These are phyloP conservation scores for Sminthopsis crassicaudata DNA, from an alignment of 2,113 vertebrate genomes.

Conservation along the genomic window DNA sequence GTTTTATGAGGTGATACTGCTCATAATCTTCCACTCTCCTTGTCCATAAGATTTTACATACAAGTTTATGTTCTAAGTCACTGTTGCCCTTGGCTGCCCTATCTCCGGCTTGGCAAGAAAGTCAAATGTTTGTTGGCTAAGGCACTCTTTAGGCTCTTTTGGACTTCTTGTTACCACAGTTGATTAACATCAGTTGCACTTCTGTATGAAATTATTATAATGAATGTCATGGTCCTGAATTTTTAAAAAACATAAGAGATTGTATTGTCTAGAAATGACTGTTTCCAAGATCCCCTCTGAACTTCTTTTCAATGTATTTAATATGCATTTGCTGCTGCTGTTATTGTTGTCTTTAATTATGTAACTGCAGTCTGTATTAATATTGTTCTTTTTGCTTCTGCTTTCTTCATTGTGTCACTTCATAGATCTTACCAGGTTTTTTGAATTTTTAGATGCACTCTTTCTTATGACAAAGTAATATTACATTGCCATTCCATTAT, in stretches of 20 bases:
- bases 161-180: neutral
- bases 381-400: neutral
- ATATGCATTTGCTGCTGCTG: neutral
- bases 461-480: neutral
- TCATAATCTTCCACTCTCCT: neutral
- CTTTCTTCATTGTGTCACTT: neutral
- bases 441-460: neutral
- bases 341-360: neutral
- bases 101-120: neutral
- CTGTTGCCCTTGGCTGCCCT: neutral
- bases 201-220: neutral
- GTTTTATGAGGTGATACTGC: neutral
- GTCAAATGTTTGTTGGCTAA: neutral
- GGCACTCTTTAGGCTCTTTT: neutral
- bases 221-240: neutral
- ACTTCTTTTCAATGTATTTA: neutral
- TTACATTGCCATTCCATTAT: neutral
- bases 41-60: neutral
- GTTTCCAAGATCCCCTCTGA: neutral
- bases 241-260: neutral
- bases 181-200: neutral
- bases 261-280: neutral
- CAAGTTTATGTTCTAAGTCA: neutral
- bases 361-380: neutral
- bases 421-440: neutral